These are phyloP conservation scores for Drosophila recens DNA, from an alignment of 2,888 invertebrate genomes.

Conservation along the genomic window DNA sequence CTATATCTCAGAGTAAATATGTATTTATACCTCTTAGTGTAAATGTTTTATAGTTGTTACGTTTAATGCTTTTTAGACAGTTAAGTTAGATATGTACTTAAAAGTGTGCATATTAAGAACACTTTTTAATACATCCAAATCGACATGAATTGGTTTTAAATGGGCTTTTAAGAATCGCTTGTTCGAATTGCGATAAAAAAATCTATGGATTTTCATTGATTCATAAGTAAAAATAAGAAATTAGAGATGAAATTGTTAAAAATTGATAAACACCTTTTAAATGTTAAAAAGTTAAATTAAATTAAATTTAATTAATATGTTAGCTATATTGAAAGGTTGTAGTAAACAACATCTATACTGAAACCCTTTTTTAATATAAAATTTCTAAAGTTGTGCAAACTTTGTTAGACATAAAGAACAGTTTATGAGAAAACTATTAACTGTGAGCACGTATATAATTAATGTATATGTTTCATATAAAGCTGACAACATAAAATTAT, in stretches of 20 bases:
- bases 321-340: background rate
- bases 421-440: background rate
- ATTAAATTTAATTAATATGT: background rate
- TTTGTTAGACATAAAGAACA: background rate
- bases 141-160: too few species aligned
- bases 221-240: too few species aligned
- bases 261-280: too few species aligned
- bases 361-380: background rate
- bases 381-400: background rate
- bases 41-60: background rate
- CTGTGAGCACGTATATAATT: background rate
- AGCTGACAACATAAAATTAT: slow-evolving; percentile 8
- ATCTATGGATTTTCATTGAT: too few species aligned
- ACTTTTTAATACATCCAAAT: too few species aligned
- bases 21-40: background rate
- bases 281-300: background rate
- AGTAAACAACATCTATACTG: background rate
- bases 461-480: slow-evolving; percentile 1
- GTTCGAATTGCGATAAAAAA: too few species aligned
- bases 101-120: too few species aligned
- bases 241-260: too few species aligned
- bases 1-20: background rate
- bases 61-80: too few species aligned
- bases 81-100: too few species aligned
- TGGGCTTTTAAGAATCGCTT: too few species aligned